These are phyloP conservation scores for Strigamia transsilvanica DNA, from an alignment of 2,888 invertebrate species.

Conservation along the genomic window DNA sequence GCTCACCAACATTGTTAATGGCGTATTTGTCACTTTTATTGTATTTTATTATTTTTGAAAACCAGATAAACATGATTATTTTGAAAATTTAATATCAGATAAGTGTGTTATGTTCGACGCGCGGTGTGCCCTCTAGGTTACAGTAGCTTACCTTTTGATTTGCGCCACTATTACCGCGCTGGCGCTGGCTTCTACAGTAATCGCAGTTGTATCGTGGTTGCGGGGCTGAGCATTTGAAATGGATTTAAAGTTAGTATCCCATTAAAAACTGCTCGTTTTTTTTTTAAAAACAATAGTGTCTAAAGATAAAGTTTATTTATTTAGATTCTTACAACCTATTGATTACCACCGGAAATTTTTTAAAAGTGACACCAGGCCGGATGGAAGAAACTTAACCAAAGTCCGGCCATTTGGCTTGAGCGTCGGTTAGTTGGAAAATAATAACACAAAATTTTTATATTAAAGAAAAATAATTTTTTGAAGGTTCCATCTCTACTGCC, in stretches of 20 bases:
- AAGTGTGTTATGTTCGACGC: too few relatives aligned
- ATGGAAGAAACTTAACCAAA: slow-evolving; percentile 1
- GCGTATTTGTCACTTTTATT: not conserved
- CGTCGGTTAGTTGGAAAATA: not conserved
- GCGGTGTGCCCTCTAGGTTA: too few relatives aligned
- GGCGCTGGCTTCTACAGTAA: too few relatives aligned
- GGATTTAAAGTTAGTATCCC: not conserved
- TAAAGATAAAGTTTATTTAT: not conserved
- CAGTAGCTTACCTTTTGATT: too few relatives aligned
- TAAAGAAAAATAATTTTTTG: not conserved
- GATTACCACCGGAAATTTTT: slow-evolving; percentile 22
- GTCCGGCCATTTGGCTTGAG: not conserved
- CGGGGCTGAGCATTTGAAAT: not conserved
- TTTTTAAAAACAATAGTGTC: not conserved
- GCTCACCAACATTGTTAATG: not conserved
- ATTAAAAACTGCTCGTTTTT: not conserved
- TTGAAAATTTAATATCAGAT: too few relatives aligned
- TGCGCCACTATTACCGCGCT: too few relatives aligned
- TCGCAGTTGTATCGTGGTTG: too few relatives aligned
- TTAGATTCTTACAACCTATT: not conserved
- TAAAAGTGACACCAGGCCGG: not conserved
- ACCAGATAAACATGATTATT: too few relatives aligned
- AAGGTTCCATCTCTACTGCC: slow-evolving; percentile 55
- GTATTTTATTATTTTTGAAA: not conserved
- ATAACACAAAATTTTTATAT: not conserved